phyloP scores from a whole-genome alignment of 2,888 invertebrate genomes.

The Nematopogon swammerdamellus region DNA sequence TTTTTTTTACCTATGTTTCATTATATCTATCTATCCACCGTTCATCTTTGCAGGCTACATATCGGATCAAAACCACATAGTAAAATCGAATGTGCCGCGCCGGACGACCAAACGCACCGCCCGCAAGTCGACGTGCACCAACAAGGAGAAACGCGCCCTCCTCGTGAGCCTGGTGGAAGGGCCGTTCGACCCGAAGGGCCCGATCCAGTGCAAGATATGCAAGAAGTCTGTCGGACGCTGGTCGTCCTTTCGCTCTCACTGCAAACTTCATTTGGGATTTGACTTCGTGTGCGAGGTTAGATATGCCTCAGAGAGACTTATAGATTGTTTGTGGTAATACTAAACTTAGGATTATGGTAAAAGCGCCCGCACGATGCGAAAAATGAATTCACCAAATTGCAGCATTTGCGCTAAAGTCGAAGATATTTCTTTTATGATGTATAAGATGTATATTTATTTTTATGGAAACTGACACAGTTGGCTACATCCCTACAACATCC shows the following conservation, averaged over 20 bases:
- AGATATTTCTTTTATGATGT: too few species aligned
- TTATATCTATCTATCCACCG: too few species aligned
- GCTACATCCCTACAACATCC: too few species aligned
- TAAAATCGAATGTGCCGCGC: not conserved
- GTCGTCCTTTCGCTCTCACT: slow-evolving; percentile 19
- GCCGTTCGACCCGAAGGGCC: slow-evolving; percentile 12
- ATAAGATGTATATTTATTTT: too few species aligned
- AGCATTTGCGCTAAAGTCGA: too few species aligned
- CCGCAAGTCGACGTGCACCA: slow-evolving; percentile 2
- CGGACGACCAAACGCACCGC: not conserved
- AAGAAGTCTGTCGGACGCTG: slow-evolving; percentile 17
- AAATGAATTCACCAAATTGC: too few species aligned
- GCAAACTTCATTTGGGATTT: slow-evolving; percentile 21
- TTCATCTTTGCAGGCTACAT: not conserved
- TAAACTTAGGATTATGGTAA: too few species aligned
- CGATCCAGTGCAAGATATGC: slow-evolving; percentile 19
- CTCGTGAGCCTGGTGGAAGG: slow-evolving; percentile 19
- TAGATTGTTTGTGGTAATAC: too few species aligned
- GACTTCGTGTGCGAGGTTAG: slow-evolving; percentile 21
- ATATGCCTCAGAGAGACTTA: too few species aligned
- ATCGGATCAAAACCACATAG: not conserved
- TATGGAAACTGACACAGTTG: too few species aligned
- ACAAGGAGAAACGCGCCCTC: slow-evolving; percentile 13
- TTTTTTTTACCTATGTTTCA: too few species aligned
- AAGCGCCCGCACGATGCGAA: too few species aligned